Evolutionary conservation across 2,888 invertebrate species (phyloP), one percentile per base, ranked within the genome.

Genomic region (Tribolium freemani): DNA sequence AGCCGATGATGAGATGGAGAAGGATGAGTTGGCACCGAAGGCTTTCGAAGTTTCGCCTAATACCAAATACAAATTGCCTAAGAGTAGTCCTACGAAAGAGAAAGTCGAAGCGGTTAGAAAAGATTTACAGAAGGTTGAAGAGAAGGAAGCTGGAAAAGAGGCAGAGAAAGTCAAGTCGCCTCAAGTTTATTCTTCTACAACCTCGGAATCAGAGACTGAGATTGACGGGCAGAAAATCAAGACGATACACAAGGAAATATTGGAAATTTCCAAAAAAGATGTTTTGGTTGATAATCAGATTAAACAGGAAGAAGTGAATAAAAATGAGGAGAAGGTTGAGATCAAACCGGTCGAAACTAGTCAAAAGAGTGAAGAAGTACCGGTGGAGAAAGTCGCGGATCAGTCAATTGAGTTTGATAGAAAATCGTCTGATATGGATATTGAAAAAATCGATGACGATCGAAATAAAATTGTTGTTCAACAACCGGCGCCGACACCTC

Each of bases 1-100:
- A 82, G 91, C 91, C 21, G 91, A 91, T 79, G 91, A 91, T 82
- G 91, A 91, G 82, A 91, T 91, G 91, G 91, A 91, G 76, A 90
- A 90, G 38, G 91, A 91, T 70, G 90, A 90, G 81, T 85, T 88
- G 3, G 88, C 88, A 54, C 87, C 86, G 66, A 83, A 86, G 64
- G 83, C 54, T 11, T 69, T 69, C 16, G 74, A 67, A 21, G 68
- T 75, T 11, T 78, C 77, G 4, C 76, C 80, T n/a, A 87, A 86
- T 64, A 87, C 88, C 0, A 90, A 90, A 77, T 84, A 83, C 69
- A 84, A 83, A 71, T 80, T 80, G 56, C 75, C 76, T 54, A 82
- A 82, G 63, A 75, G 78, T 10, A 80, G 76, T 64, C 80, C 89
- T 3, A 64, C 77, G 16, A 67, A 79, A 87, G 89, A 81, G 87